A percentile compares a stretch with the other conserved stretches of the same genome.
Conservation (phyloP, 2,113 vertebrate genomes). For the Centropristis striata region DNA sequence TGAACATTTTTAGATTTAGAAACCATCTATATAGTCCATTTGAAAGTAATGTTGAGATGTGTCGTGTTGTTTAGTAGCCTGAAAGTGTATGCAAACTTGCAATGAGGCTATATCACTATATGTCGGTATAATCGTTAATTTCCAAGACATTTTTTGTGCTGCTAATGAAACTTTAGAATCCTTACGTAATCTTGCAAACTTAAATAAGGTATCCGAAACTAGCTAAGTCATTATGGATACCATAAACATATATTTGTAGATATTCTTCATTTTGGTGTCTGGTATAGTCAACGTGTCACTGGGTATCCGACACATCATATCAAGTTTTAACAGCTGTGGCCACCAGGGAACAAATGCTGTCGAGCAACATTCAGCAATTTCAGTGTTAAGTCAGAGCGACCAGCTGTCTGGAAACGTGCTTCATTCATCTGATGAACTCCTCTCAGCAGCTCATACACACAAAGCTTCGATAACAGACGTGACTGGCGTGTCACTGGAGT, state of each 20-base stretch:
- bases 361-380: constrained; percentile 25
- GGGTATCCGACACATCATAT: constrained; percentile 84
- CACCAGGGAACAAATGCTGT: constrained; percentile 31
- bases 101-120: constrained; percentile 45
- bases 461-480: constrained; percentile 4
- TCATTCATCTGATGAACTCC: constrained; percentile 18
- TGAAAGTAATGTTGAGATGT: constrained; percentile 34
- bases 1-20: constrained; percentile 39
- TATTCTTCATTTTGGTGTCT: constrained; percentile 58
- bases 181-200: constrained; percentile 38
- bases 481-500: neutral
- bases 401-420: constrained; percentile 48
- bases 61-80: constrained; percentile 44
- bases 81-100: constrained; percentile 39
- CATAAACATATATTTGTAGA: constrained; percentile 44
- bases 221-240: constrained; percentile 36
- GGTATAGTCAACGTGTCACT: constrained; percentile 70
- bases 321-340: constrained; percentile 81
- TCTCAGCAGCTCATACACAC: constrained; percentile 1
- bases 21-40: constrained; percentile 42
- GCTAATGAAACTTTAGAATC: constrained; percentile 41
- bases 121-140: constrained; percentile 47
- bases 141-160: constrained; percentile 49
- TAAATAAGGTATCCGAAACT: constrained; percentile 41
- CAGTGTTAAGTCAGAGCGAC: constrained; percentile 19